Conservation (phyloP, 2,797 vertebrate genomes). For the Sebastes nivosus region DNA sequence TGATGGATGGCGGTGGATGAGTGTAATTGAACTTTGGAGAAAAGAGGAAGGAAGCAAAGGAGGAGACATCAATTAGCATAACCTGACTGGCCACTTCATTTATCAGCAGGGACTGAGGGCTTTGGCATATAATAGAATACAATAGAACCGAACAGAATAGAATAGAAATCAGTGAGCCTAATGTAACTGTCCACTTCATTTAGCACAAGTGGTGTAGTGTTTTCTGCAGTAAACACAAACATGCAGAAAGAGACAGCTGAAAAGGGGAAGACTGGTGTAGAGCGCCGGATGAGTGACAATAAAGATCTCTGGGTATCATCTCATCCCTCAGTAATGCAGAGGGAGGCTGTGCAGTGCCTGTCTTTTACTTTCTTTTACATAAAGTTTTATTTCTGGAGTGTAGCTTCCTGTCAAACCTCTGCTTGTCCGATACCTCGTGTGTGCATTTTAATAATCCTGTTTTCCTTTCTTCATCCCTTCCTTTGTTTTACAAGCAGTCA, state of each 20-base stretch:
- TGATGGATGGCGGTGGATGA: constrained; percentile 84
- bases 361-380: constrained; percentile 5
- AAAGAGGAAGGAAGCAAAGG: constrained; percentile 76
- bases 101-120: constrained; percentile 67
- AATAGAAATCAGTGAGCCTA: constrained; percentile 42
- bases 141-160: constrained; percentile 30
- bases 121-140: constrained; percentile 46
- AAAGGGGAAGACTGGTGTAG: background rate
- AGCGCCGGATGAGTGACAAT: background rate
- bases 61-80: constrained; percentile 83
- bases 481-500: constrained; percentile 13
- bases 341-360: background rate
- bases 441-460: constrained; percentile 3
- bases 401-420: constrained; percentile 5
- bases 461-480: background rate
- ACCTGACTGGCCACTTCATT: constrained; percentile 78
- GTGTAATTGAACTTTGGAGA: constrained; percentile 85
- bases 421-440: background rate
- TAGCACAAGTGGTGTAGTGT: constrained; percentile 14
- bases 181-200: constrained; percentile 39
- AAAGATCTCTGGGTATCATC: constrained; percentile 11
- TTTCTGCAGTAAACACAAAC: background rate
- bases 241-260: background rate
- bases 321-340: background rate
- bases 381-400: constrained; percentile 16